Evolutionary conservation across 2,888 invertebrate genomes (phyloP).

Genomic region (Drosophila mimetica): DNA sequence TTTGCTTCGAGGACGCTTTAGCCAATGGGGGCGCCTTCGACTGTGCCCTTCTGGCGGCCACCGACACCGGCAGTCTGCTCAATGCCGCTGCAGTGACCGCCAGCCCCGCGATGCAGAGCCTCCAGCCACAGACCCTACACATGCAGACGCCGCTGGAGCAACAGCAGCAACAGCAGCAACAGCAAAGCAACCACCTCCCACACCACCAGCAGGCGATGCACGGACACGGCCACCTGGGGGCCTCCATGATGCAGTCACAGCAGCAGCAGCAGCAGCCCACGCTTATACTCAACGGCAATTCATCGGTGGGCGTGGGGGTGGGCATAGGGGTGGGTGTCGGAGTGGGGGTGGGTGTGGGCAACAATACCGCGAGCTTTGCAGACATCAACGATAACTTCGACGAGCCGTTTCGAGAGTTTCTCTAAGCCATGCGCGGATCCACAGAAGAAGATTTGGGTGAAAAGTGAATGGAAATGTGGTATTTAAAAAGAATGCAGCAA

Average conservation of each 20-base stretch:
- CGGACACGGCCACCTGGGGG: conserved; percentile 58
- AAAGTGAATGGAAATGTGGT: no score
- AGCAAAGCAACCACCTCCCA: conserved; percentile 49
- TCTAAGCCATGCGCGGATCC: no score
- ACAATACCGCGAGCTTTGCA: conserved; percentile 56
- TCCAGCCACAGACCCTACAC: conserved; percentile 76
- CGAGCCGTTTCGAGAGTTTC: conserved; percentile 84
- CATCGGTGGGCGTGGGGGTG: conserved; percentile 51
- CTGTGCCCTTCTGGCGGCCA: conserved; percentile 79
- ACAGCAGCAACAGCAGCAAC: conserved; percentile 43
- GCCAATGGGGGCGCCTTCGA: conserved; percentile 74
- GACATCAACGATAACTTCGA: conserved; percentile 83
- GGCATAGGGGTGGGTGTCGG: conserved; percentile 19
- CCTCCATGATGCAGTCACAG: conserved; percentile 62
- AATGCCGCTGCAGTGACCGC: conserved; percentile 63
- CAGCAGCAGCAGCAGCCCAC: conserved; percentile 62
- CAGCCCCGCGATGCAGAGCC: conserved; percentile 71
- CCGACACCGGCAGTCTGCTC: conserved; percentile 59
- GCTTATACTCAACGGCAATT: conserved; percentile 65
- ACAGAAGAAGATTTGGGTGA: no score
- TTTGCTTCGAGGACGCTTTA: conserved; percentile 75
- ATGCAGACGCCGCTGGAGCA: conserved; percentile 66
- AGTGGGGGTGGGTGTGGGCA: conserved; percentile 28
- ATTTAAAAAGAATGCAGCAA: no score
- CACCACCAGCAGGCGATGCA: conserved; percentile 60